These are phyloP conservation scores for Urocolius indicus DNA, from an alignment of 2,113 vertebrate genomes.

Conservation along the genomic window DNA sequence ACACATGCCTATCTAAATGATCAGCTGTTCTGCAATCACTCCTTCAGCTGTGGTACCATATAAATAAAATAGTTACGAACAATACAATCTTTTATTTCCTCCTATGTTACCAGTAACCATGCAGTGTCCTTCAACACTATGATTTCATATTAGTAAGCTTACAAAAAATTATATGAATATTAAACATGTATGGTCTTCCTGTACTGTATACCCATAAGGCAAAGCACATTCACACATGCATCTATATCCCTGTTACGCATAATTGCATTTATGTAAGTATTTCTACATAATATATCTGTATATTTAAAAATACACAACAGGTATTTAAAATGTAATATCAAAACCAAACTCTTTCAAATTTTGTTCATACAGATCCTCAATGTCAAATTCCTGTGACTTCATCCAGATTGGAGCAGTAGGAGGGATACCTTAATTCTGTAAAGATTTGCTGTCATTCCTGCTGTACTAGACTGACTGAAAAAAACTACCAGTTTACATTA, in stretches of 20 bases:
- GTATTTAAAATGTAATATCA: background rate
- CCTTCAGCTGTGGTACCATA: background rate
- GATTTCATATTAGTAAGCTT: background rate
- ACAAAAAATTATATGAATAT: background rate
- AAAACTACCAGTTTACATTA: background rate
- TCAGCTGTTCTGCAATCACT: background rate
- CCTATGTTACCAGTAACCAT: background rate
- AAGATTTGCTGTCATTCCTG: background rate
- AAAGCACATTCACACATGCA: background rate
- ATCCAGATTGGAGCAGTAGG: background rate
- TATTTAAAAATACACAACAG: background rate
- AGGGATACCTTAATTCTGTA: background rate
- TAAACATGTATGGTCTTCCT: background rate
- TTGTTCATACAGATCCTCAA: background rate
- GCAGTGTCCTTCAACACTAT: background rate
- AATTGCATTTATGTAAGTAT: background rate
- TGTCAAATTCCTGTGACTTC: background rate
- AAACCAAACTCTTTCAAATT: background rate
- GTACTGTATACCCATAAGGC: background rate
- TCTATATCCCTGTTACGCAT: background rate
- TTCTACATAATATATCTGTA: background rate
- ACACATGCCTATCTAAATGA: background rate
- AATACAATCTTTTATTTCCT: background rate
- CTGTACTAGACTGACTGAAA: background rate
- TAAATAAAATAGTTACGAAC: background rate